Base-by-base conservation (phyloP, 2,113 vertebrate genomes). In the Actenoides hombroni region DNA sequence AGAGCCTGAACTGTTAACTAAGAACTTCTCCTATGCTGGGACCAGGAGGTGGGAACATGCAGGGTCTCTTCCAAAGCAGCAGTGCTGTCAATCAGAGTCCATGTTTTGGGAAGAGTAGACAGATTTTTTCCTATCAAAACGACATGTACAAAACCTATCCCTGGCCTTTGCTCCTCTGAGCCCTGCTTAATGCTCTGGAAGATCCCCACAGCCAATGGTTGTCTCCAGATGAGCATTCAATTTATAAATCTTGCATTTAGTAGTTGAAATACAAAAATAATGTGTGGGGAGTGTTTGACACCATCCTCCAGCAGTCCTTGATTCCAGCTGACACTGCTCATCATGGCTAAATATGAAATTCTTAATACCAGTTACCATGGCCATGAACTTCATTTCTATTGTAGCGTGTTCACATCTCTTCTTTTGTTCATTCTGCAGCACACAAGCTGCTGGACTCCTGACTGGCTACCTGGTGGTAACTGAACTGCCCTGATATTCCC, bases 321-420 rank as follows among this genome's bases (percentile, higher is more conserved):
- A 80, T 86, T 86, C 73, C 83, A 94, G 76, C 57, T 92, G 90
- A 33, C 1, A 6, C 46, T 28, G 44, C 71, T 88, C 68, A 53
- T 65, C 63, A n/a, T 23, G 9, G 70, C 56, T 82, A 82, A 81
- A 91, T 42, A 56, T 5, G 69, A 95, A 88, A 48, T 46, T 77
- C 75, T 92, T 89, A 88, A 94, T 81, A 83, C 74, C 42, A 65
- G 56, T 88, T 81, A 70, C 56, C 20, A 64, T 53, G 88, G 65
- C 94, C 95, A 28, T 95, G 94, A 95, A 91, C 92, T 89, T 86
- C 48, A 13, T 78, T 78, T 74, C 80, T 56, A 56, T 63, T 81
- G 83, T 1, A 0, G 64, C 10, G 6, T 26, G n/a, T 81, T 92
- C 79, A 65, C 35, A 31, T 76, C 23, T 79, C 33, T 83, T 67